Conservation (phyloP, 2,888 invertebrate genomes). For the Agriotes lineatus region DNA sequence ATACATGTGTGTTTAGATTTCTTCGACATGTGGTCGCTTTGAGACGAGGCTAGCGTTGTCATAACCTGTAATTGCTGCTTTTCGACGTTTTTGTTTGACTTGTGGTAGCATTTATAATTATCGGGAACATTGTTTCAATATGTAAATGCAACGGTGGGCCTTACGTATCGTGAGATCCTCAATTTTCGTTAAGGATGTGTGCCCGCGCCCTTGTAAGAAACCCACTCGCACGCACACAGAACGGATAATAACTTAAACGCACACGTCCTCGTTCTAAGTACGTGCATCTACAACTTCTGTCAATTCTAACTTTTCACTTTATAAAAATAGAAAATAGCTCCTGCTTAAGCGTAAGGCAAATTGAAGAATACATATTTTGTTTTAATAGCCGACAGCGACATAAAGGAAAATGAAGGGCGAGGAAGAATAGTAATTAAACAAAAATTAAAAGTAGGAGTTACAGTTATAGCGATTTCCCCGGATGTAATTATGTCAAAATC, state of each 20-base stretch:
- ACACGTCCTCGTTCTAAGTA: no score
- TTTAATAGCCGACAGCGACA: no score
- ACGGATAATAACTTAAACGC: neutral
- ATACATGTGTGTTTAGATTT: conserved; percentile 52
- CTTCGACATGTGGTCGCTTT: conserved; percentile 53
- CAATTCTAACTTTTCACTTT: no score
- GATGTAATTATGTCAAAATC: no score
- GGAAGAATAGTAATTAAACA: no score
- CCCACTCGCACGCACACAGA: neutral
- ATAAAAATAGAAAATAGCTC: no score
- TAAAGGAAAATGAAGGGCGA: no score
- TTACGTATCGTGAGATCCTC: neutral
- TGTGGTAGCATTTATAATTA: conserved; percentile 40
- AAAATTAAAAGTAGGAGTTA: no score
- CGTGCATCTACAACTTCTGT: no score
- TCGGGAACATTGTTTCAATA: conserved; percentile 47
- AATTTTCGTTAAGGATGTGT: conserved; percentile 3
- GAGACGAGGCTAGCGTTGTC: conserved; percentile 45
- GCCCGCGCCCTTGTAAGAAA: neutral
- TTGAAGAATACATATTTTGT: no score
- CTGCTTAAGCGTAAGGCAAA: no score
- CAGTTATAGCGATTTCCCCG: no score
- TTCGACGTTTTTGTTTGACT: conserved; percentile 43
- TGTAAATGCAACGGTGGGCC: conserved; percentile 28
- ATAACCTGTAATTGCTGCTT: conserved; percentile 52